Conservation (phyloP, 2,797 vertebrate genomes). For the Platyrinchus mystaceus region DNA sequence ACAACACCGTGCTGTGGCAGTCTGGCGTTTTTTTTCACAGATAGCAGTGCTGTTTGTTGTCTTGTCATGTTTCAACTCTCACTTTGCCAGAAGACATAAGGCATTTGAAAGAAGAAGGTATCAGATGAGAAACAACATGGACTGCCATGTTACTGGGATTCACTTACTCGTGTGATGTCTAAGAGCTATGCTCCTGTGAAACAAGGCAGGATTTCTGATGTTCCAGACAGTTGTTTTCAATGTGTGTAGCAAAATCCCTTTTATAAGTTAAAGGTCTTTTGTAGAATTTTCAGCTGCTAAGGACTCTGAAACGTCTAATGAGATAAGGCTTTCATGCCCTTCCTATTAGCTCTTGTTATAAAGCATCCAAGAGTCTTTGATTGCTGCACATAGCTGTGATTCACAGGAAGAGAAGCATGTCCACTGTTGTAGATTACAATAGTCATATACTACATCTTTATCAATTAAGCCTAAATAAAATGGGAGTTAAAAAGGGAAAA, state of each 20-base stretch:
- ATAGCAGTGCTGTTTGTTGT: background rate
- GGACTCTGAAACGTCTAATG: background rate
- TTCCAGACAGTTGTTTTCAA: background rate
- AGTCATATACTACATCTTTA: background rate
- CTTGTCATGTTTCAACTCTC: background rate
- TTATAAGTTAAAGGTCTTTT: background rate
- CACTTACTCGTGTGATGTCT: background rate
- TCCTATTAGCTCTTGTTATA: background rate
- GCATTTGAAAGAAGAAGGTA: background rate
- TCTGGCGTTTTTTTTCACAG: background rate
- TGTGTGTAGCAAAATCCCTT: background rate
- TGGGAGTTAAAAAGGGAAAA: background rate
- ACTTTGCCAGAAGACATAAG: background rate
- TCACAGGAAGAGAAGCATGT: background rate
- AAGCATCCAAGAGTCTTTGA: background rate
- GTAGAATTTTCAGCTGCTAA: background rate
- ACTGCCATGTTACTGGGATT: background rate
- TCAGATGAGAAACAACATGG: background rate
- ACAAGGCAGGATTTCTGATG: background rate
- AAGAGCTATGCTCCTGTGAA: background rate
- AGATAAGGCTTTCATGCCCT: background rate
- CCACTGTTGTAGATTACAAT: background rate
- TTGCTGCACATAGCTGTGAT: background rate
- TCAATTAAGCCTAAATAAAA: background rate
- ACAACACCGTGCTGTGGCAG: accelerated